phyloP scores from a whole-genome alignment of 2,113 vertebrate species.

The Abramis brama region DNA sequence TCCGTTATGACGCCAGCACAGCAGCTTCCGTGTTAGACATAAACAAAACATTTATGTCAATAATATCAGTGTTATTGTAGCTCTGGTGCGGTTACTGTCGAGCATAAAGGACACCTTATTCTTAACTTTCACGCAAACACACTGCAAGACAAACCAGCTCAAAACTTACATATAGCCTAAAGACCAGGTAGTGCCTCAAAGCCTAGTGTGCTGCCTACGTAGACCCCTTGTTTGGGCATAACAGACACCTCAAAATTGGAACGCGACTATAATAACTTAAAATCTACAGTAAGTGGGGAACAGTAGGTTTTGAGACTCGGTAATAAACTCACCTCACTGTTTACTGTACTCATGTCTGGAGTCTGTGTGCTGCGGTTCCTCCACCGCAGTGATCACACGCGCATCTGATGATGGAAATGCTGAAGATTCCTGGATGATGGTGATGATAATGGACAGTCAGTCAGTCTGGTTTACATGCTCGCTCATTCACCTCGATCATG shows the following conservation, averaged over 20 bases:
- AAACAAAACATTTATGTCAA: not conserved
- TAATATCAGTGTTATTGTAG: not conserved
- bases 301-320: not conserved
- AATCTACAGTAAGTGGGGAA: not conserved
- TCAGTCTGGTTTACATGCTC: not conserved
- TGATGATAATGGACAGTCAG: not conserved
- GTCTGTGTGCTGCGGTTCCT: not conserved
- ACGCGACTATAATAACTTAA: not conserved
- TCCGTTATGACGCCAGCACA: not conserved
- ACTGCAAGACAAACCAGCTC: not conserved
- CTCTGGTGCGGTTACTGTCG: not conserved
- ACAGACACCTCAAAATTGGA: not conserved
- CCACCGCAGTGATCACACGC: not conserved
- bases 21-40: not conserved
- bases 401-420: not conserved
- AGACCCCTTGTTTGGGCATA: not conserved
- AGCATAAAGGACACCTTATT: not conserved
- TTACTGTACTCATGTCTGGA: not conserved
- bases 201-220: not conserved
- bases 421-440: not conserved
- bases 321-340: slow-evolving; percentile 9
- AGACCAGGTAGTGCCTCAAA: not conserved
- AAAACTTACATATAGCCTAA: not conserved
- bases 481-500: not conserved
- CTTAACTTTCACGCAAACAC: not conserved